Base-by-base conservation (phyloP, 2,888 invertebrate genomes). In the Sylvicola fuscatus region DNA sequence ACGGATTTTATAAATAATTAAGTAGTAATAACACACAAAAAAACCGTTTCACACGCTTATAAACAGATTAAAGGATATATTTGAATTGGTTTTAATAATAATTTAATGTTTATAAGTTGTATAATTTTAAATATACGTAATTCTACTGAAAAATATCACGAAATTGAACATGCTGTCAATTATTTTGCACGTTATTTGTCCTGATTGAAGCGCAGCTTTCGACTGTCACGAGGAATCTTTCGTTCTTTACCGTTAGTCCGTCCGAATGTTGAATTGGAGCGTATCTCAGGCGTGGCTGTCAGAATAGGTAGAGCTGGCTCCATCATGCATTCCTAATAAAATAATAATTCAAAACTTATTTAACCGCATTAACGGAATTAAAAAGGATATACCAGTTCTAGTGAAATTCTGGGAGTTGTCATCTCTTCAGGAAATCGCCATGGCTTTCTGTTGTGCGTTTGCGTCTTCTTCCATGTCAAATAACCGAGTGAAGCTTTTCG, bases 381-480 rank as follows among this genome's bases (percentile, higher is more conserved):
- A 4, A 21, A 21, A 21, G 8, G 8, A 21, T 37, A 39, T 41
- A 45, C 45, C 26, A 84, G 78, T 43, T 63, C 64, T 32, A 77
- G 53, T 38, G 68, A 65, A 47, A 84, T 75, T 51, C 81, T 65
- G 4, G 75, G 73, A 2, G 78, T 64, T 2, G 65, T 62, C 43
- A 83, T 73, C 57, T 89, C 84, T 49, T 89, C 87, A 0, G 89
- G 87, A 53, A 70, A 72, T 38, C 79, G 66, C 90, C 90, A 90
- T 1, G 90, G 89, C 52, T 86, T 89, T 49, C 72, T 64, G 1
- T 83, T 79, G 47, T 74, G 66, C 49, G 77, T 66, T 21, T 74
- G 70, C 39, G 62, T 50, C n/a, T 61, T 59, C 58, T 90, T 90
- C 90, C 90, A 90, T 11, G 61, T 63, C 8, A 72, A 67, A 56